Conservation (phyloP, 2,888 invertebrate genomes). For the Pteria penguin region DNA sequence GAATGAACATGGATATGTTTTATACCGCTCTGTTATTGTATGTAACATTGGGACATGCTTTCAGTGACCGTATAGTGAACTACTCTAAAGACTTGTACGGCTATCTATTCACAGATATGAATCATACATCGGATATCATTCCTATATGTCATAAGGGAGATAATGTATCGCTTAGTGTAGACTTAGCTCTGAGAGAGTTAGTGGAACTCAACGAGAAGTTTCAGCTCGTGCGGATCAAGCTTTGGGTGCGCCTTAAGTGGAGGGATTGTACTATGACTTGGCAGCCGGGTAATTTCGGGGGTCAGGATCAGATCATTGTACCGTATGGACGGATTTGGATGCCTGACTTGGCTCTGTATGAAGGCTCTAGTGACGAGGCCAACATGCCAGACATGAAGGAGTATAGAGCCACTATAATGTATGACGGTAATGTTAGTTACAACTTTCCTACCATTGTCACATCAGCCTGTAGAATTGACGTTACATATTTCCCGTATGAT, state of each 20-base stretch:
- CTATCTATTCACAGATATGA: neutral
- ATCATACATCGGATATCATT: neutral
- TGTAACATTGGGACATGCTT: too few relatives aligned
- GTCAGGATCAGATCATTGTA: neutral
- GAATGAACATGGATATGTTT: too few relatives aligned
- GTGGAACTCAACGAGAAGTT: slow-evolving; percentile 22
- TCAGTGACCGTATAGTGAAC: too few relatives aligned
- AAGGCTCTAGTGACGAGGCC: slow-evolving; percentile 11
- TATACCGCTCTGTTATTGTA: too few relatives aligned
- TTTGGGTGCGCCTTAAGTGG: slow-evolving; percentile 17
- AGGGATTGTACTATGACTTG: slow-evolving; percentile 15
- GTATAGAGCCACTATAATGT: neutral
- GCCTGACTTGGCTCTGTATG: slow-evolving; percentile 23
- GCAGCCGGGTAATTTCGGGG: slow-evolving; percentile 1
- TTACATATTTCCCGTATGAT: slow-evolving; percentile 49
- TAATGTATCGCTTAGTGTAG: neutral
- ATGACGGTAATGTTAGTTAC: slow-evolving; percentile 6
- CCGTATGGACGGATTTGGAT: slow-evolving; percentile 11
- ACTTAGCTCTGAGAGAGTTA: slow-evolving; percentile 1
- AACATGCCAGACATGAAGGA: slow-evolving; percentile 11
- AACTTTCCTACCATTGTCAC: slow-evolving; percentile 25
- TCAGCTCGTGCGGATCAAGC: slow-evolving; percentile 2
- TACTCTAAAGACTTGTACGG: neutral
- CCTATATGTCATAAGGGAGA: neutral
- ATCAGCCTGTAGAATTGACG: slow-evolving; percentile 41